These are phyloP conservation scores for Talpa occidentalis DNA, from an alignment of 2,113 vertebrate species.

Conservation along the genomic window DNA sequence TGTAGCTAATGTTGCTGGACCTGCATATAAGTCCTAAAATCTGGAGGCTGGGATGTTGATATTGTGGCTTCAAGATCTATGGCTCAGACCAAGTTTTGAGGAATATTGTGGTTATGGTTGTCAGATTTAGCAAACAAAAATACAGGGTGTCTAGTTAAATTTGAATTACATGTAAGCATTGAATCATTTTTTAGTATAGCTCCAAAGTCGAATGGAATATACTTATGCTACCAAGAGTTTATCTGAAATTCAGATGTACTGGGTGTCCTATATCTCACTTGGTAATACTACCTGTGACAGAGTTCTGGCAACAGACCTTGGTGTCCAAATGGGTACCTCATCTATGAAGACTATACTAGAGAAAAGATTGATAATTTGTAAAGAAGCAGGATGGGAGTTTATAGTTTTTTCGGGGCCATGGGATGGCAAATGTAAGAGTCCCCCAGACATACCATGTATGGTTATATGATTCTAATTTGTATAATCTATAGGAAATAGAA, in stretches of 20 bases:
- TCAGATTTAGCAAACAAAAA: neutral
- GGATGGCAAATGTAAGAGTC: neutral
- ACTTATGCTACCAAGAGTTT: neutral
- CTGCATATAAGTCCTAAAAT: neutral
- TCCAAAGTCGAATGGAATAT: neutral
- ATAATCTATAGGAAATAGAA: neutral
- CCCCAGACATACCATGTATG: neutral
- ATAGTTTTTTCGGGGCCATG: neutral
- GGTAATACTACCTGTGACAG: neutral
- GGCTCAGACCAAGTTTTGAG: neutral
- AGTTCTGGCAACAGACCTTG: neutral
- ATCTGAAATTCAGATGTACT: slow-evolving; percentile 25
- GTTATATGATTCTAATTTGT: neutral
- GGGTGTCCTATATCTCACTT: neutral
- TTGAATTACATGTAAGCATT: neutral
- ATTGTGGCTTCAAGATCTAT: too few relatives aligned
- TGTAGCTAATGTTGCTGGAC: neutral
- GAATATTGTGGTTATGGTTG: neutral
- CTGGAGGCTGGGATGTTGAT: neutral
- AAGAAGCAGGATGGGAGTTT: neutral
- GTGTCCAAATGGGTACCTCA: neutral
- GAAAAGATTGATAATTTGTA: neutral
- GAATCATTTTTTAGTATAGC: neutral
- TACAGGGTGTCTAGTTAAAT: neutral
- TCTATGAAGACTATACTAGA: neutral